Evolutionary conservation across 2,888 invertebrate genomes (phyloP), one percentile per base, ranked within the genome.

Genomic region (Rhabditoides inermis): DNA sequence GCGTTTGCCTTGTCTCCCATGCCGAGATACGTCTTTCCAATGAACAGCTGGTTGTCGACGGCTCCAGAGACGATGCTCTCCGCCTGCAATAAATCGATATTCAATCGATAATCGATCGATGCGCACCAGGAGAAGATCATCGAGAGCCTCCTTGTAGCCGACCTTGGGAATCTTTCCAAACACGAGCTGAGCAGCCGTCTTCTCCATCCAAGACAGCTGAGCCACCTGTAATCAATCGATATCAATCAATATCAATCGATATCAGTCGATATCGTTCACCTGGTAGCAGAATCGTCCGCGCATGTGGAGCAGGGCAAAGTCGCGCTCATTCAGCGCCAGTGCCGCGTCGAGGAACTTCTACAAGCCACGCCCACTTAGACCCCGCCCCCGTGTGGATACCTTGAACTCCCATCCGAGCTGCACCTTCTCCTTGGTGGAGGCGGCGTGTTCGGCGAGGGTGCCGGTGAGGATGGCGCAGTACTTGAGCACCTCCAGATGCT

Each of bases 271-370:
- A 10, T 32, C 15, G 7, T 6, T 23, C 18, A 63, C 60, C 30
- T 55, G 53, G 45, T 53, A 64, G 35, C 54, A 55, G 48, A 64
- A 61, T 26, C 64, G 45, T 22, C 61, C 64, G 12, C 64, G 40
- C 63, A 63, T 63, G 37, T 61, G 61, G n/a, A 45, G 44, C 44
- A 59, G 36, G 30, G 57, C 60, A 32, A 59, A 63, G 20, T 58
- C 51, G 25, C n/a, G n/a, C n/a, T n/a, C n/a, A n/a, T n/a, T n/a
- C n/a, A n/a, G n/a, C n/a, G n/a, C n/a, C n/a, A n/a, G n/a, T n/a
- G n/a, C n/a, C n/a, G n/a, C n/a, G n/a, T n/a, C n/a, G n/a, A n/a
- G n/a, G n/a, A n/a, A n/a, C n/a, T n/a, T n/a, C n/a, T n/a, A n/a
- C n/a, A n/a, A n/a, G n/a, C n/a, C n/a, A n/a, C n/a, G n/a, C n/a